phyloP scores from a whole-genome alignment of 2,888 invertebrate genomes.

The Calliopum simillimum region DNA sequence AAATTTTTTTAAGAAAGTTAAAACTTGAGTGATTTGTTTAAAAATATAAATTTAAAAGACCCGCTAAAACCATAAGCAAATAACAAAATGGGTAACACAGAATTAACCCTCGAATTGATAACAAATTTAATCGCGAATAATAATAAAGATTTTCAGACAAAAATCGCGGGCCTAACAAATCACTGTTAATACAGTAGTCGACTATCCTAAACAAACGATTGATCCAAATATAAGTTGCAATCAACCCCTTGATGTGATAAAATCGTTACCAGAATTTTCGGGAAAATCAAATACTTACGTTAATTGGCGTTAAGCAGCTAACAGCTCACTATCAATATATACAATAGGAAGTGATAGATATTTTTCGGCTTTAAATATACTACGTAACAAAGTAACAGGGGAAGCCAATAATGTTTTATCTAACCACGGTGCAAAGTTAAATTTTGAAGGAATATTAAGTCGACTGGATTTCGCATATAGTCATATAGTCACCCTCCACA shows the following conservation, averaged over 20 bases:
- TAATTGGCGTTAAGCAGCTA: constrained; percentile 35
- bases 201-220: constrained; percentile 11
- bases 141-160: no score
- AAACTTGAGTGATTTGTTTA: no score
- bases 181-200: no score
- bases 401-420: constrained; percentile 25
- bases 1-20: no score
- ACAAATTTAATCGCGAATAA: no score
- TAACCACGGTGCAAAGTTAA: constrained; percentile 37
- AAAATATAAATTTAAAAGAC: no score
- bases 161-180: no score
- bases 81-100: no score
- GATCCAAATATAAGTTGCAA: constrained; percentile 15
- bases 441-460: constrained; percentile 35
- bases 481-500: no score
- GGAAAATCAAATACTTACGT: constrained; percentile 31
- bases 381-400: constrained; percentile 18
- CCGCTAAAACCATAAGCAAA: no score
- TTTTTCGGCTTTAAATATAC: constrained; percentile 26
- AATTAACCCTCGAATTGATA: no score
- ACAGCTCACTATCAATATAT: not conserved
- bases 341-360: constrained; percentile 21
- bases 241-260: constrained; percentile 23
- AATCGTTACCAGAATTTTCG: constrained; percentile 33
- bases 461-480: constrained; percentile 37